Evolutionary conservation across 2,113 vertebrate species (phyloP), one percentile per base, ranked within the genome.

Genomic region (Gymnogyps californianus): DNA sequence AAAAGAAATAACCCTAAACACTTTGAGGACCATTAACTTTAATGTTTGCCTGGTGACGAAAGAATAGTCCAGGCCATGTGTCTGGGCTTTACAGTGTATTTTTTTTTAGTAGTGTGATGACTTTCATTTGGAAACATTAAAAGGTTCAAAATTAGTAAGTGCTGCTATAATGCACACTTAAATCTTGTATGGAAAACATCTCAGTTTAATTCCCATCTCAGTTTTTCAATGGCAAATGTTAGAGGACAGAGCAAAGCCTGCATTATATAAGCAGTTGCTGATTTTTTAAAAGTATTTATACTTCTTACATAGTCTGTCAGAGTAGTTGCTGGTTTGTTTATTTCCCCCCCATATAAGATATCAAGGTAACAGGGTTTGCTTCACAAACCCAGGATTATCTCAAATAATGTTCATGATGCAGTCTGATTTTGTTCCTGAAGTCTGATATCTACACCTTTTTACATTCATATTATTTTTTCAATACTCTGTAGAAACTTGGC

Each of bases 1-100:
- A 93, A 87, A 89, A 94, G 72, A 93, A 96, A 94, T 85, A 94
- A 82, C 57, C 44, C 78, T 95, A 87, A 96, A 95, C 54, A 32
- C 57, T 96, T 79, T 72, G 70, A 89, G 74, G 75, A 58, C 28
- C 87, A 95, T 96, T 91, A 91, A 94, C 40, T 91, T 93, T 85
- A 85, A 83, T 85, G 59, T 57, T 83, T 95, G 36, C 78, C 44
- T 61, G 51, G 74, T 93, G 78, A 93, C 11, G 18, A 70, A 77
- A 77, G 62, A 87, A 91, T 82, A 81, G 83, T 64, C 44, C 57
- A 90, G 40, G 54, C 25, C 3, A 1, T 88, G 74, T 83, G 46
- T 79, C n/a, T 91, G 69, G 38, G 47, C 47, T 91, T 89, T 69
- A 51, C n/a, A 29, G 24, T 72, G 13, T 26, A 5, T 49, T 61